Percentiles rank a stretch among this genome's conserved stretches.
These are phyloP conservation scores for Apostichopus leukothele DNA, from an alignment of 53 echinoderm and acorn worm genomes.

Conservation along the genomic window DNA sequence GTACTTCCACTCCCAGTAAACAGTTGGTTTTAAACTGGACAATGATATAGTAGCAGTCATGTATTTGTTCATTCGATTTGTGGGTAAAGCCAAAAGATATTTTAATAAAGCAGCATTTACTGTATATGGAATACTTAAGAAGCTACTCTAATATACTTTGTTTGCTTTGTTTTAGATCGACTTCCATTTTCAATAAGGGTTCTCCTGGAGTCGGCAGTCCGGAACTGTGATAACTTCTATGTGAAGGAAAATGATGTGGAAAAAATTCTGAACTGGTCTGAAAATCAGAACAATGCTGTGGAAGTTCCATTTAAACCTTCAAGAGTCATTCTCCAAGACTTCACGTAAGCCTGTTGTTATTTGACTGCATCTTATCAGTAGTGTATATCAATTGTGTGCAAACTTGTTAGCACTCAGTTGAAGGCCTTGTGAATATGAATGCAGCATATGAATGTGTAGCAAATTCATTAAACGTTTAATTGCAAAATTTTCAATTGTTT, in stretches of 20 bases:
- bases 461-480: too few species aligned
- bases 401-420: too few species aligned
- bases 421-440: too few species aligned
- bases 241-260: conserved; percentile 85
- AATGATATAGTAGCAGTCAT: not conserved
- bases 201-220: conserved; percentile 92
- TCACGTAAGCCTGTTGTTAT: conserved; percentile 74
- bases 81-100: not conserved
- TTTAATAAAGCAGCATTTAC: not conserved
- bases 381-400: too few species aligned
- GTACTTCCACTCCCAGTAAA: too few species aligned
- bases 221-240: conserved; percentile 93
- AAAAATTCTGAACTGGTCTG: conserved; percentile 86
- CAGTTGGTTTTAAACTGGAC: not conserved
- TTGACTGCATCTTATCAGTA: too few species aligned
- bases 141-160: too few species aligned
- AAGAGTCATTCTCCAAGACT: conserved; percentile 93
- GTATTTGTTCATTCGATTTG: not conserved
- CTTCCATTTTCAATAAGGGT: conserved; percentile 92
- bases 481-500: too few species aligned
- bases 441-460: too few species aligned
- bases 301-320: conserved; percentile 98
- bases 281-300: conserved; percentile 78
- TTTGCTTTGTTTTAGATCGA: conserved; percentile 54
- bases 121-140: not conserved